phyloP scores from a whole-genome alignment of 2,797 vertebrate species.

The Sebastes glaucus region DNA sequence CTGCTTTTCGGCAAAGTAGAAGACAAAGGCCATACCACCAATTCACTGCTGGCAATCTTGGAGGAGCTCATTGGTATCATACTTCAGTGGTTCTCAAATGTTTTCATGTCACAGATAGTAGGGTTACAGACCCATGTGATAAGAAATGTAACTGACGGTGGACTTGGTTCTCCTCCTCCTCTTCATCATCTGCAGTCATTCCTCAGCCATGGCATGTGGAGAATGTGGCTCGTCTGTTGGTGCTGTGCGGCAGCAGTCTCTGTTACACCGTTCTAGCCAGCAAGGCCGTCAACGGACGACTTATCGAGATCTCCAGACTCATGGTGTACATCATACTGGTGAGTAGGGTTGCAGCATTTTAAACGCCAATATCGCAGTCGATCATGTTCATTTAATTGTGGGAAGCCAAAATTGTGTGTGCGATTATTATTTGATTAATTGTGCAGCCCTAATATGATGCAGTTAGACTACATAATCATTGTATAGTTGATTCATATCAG shows the following conservation, averaged over 20 bases:
- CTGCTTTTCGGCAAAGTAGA: slow-evolving; percentile 79
- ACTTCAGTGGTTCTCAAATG: not conserved
- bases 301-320: slow-evolving; percentile 83
- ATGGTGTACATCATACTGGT: slow-evolving; percentile 88
- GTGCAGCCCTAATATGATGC: not conserved
- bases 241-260: slow-evolving; percentile 87
- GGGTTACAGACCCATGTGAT: not conserved
- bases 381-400: no score
- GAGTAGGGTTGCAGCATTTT: not conserved
- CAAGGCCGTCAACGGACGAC: slow-evolving; percentile 86
- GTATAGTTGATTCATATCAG: not conserved
- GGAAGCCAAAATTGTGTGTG: rapidly evolving
- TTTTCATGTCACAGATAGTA: not conserved
- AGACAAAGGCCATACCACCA: slow-evolving; percentile 83
- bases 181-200: slow-evolving; percentile 75
- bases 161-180: not conserved
- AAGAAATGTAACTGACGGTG: not conserved
- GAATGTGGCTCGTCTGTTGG: slow-evolving; percentile 90
- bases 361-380: no score
- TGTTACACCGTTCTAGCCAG: slow-evolving; percentile 89
- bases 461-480: not conserved
- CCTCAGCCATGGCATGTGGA: slow-evolving; percentile 90
- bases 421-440: no score
- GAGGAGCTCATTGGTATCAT: slow-evolving; percentile 89
- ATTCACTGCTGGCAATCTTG: slow-evolving; percentile 86